Evolutionary conservation across 2,113 vertebrate genomes (phyloP), one percentile per base, ranked within the genome.

Genomic region (Gallinago media): DNA sequence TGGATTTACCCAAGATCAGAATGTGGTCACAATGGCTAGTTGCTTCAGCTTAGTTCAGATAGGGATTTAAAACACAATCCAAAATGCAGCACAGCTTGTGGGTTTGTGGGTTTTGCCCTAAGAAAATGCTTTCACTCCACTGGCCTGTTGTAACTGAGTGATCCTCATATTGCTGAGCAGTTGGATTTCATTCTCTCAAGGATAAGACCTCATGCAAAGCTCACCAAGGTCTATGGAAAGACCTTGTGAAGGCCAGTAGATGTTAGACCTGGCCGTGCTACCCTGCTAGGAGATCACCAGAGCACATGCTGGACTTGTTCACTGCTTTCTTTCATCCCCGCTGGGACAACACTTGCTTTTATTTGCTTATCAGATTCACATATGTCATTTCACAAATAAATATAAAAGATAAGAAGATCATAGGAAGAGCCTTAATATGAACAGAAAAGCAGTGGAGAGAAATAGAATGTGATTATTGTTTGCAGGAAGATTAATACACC

Each of bases 101-200:
- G 40, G 40, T 42, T 42, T 42, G 40, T 42, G 40, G 49, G 4
- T 0, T 5, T 59, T 72, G 29, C 40, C n/a, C 14, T 10, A 19
- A 74, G 22, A 34, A 77, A 72, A 52, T 9, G 3, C 4, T 86
- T 42, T 56, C 18, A 10, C 16, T 91, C 36, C 38, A 56, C 55
- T 73, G 47, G 11, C 15, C 6, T 0, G 0, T 38, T 23, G 11
- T 29, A 55, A 34, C 63, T 55, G 55, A 42, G 66, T 15, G 36
- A 46, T 23, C 9, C 34, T 78, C 0, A 0, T 22, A 16, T 27
- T 10, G 9, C 63, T 52, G 34, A 72, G 40, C 20, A 65, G 38
- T n/a, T 46, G n/a, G 26, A 22, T 52, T 68, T 12, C 27, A 49
- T 62, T 63, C 22, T 67, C 6, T 44, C 5, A 42, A 34, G 46